Evolutionary conservation across 2,113 vertebrate genomes (phyloP).

Genomic region (Corythoichthys haematopterus): DNA sequence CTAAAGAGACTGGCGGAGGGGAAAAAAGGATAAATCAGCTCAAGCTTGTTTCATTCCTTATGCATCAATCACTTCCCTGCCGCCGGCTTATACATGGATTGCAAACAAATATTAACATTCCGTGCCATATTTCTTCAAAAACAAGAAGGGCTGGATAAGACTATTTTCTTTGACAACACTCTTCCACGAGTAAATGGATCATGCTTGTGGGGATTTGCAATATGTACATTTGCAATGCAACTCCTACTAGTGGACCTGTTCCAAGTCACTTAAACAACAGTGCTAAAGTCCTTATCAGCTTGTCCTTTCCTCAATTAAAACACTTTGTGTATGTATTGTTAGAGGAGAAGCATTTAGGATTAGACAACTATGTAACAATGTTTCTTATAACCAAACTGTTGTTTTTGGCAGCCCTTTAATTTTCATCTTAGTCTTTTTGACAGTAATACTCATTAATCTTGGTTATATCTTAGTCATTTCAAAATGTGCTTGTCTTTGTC

Average conservation of each 20-base stretch:
- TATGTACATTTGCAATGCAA: slow-evolving; percentile 6
- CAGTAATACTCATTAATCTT: background rate
- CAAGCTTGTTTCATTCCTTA: slow-evolving; percentile 6
- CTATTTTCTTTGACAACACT: slow-evolving; percentile 1
- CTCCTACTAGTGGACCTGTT: slow-evolving; percentile 6
- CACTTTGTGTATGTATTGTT: background rate
- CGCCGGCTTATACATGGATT: background rate
- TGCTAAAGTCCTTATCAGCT: slow-evolving; percentile 2
- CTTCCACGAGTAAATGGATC: slow-evolving; percentile 3
- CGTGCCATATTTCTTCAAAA: slow-evolving; percentile 6
- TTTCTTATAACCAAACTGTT: background rate
- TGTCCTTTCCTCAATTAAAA: background rate
- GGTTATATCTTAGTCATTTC: too few relatives aligned
- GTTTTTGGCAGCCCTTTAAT: background rate
- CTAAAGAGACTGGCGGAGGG: background rate
- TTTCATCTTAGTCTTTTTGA: background rate
- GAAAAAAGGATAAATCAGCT: slow-evolving; percentile 2
- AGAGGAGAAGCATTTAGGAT: background rate
- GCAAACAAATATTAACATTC: background rate
- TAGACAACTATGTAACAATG: background rate
- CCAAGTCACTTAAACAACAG: slow-evolving; percentile 11
- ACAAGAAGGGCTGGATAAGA: background rate
- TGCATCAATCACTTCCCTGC: slow-evolving; percentile 4
- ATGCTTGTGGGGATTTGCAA: background rate
- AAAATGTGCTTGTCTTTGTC: too few relatives aligned